Conservation (phyloP, 1,140 invertebrate genomes). For the Danaus plexippus region DNA sequence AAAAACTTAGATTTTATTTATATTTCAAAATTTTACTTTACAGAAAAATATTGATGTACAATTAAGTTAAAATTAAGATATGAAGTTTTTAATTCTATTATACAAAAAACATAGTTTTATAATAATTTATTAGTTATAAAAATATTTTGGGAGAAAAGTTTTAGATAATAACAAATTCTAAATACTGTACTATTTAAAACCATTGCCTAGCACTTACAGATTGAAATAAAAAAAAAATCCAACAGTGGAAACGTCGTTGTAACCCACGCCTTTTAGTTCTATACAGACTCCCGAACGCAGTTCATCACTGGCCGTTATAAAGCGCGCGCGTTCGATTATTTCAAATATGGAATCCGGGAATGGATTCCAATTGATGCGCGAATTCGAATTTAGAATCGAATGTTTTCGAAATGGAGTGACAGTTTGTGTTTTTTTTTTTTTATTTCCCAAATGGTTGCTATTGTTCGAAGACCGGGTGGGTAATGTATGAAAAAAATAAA, state of each 20-base stretch:
- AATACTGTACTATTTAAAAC: too few species aligned
- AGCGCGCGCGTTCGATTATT: slow-evolving; percentile 41
- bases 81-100: too few species aligned
- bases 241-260: slow-evolving; percentile 17
- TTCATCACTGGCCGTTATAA: slow-evolving; percentile 30
- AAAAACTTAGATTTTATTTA: too few species aligned
- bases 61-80: too few species aligned
- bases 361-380: slow-evolving; percentile 18
- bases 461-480: slow-evolving; percentile 8
- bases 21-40: too few species aligned
- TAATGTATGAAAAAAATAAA: slow-evolving; percentile 5
- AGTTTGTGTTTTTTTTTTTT: slow-evolving; percentile 3
- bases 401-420: slow-evolving; percentile 7
- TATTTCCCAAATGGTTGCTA: slow-evolving; percentile 2
- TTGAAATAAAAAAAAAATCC: too few species aligned
- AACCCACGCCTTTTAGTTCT: slow-evolving; percentile 61
- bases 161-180: too few species aligned
- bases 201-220: too few species aligned
- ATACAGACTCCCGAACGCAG: slow-evolving; percentile 39
- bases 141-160: too few species aligned
- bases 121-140: too few species aligned
- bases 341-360: slow-evolving; percentile 31
- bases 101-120: too few species aligned
- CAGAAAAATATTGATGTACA: too few species aligned
- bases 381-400: slow-evolving; percentile 17